Percentiles rank a stretch among this genome's conserved stretches.
phyloP scores from a whole-genome alignment of 1,140 invertebrate species.

The Zeugodacus cucurbitae region DNA sequence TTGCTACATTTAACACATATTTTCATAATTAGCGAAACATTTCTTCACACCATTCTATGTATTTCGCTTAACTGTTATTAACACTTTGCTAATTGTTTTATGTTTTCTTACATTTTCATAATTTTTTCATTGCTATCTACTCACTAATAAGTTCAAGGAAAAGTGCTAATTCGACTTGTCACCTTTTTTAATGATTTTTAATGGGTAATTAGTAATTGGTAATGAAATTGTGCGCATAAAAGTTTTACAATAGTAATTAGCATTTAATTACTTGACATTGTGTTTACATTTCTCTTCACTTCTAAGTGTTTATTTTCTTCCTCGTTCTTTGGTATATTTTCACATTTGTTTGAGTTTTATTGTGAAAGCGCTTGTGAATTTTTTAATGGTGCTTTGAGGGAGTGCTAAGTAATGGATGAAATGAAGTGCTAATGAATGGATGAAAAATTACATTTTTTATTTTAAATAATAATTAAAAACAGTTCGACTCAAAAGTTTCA shows the following conservation, averaged over 20 bases:
- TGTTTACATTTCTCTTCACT: background rate
- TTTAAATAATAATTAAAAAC: too few relatives aligned
- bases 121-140: background rate
- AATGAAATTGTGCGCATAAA: conserved; percentile 7
- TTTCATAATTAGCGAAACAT: background rate
- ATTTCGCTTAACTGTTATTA: too few relatives aligned
- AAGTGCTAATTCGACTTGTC: conserved; percentile 3
- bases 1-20: background rate
- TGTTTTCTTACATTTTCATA: background rate
- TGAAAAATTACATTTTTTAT: too few relatives aligned
- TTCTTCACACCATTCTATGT: background rate
- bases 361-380: too few relatives aligned
- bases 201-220: background rate
- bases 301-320: background rate
- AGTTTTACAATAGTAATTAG: background rate
- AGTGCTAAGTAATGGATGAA: too few relatives aligned
- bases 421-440: too few relatives aligned
- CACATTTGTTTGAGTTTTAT: too few relatives aligned
- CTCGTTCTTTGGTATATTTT: too few relatives aligned
- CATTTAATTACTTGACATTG: background rate
- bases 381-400: too few relatives aligned
- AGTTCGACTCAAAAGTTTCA: too few relatives aligned
- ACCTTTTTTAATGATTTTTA: background rate
- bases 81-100: too few relatives aligned
- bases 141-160: conserved; percentile 1